Conservation (phyloP, 2,888 invertebrate genomes). For the Agrypnus murinus region DNA sequence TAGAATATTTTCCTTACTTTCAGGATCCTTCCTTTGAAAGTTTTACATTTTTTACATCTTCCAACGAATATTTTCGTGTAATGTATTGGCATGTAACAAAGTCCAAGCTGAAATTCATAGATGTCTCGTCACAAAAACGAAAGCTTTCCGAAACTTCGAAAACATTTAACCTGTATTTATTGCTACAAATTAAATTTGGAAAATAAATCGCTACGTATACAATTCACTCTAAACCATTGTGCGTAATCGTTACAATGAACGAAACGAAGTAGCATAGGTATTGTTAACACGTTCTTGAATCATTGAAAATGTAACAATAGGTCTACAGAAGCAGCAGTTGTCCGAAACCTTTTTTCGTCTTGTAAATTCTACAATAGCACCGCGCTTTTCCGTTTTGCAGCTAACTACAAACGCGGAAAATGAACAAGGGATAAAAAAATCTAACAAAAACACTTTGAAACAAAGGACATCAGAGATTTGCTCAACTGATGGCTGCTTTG, state of each 20-base stretch:
- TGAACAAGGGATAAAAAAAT: conserved; percentile 58
- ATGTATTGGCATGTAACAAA: too few relatives aligned
- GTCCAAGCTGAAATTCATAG: too few relatives aligned
- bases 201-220: too few relatives aligned
- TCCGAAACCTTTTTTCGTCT: conserved; percentile 43
- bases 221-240: not conserved
- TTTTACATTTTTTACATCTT: too few relatives aligned
- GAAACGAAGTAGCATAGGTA: conserved; percentile 5
- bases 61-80: too few relatives aligned
- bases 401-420: conserved; percentile 58
- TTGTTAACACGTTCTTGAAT: conserved; percentile 16
- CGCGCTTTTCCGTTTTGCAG: conserved; percentile 47
- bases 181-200: too few relatives aligned
- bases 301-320: conserved; percentile 34
- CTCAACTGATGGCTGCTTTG: conserved; percentile 63
- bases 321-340: conserved; percentile 34
- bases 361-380: conserved; percentile 43
- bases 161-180: too few relatives aligned
- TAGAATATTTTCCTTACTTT: too few relatives aligned
- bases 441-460: conserved; percentile 62
- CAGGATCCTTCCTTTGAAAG: too few relatives aligned
- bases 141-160: too few relatives aligned
- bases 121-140: too few relatives aligned
- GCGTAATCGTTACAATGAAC: conserved; percentile 1
- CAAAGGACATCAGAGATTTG: conserved; percentile 63